Base-by-base conservation (phyloP, 2,797 vertebrate species). In the Hemibagrus guttatus region DNA sequence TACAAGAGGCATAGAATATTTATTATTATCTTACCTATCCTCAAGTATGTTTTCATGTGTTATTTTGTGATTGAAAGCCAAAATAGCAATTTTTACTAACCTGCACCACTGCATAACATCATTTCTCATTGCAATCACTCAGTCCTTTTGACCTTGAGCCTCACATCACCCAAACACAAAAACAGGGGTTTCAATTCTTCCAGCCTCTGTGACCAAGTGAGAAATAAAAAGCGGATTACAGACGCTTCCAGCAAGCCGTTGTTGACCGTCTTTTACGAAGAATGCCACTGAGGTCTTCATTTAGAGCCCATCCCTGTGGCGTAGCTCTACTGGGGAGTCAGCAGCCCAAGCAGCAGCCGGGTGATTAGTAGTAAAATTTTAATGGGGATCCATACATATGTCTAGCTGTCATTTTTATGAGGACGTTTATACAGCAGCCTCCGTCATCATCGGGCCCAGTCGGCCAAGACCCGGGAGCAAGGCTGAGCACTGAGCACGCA, bases 341-440 rank as follows among this genome's bases (percentile, higher is more conserved):
- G 76, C 81, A 87, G 90, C 89, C 85, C 61, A 88, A 89, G 89
- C 88, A 89, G 92, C 90, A 93, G 91, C 89, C 88, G 87, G 93
- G 94, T 95, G 95, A 99, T 99, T 98, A 99, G 97, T 97, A 98
- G 97, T 99, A 98, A 99, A 97, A 97, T 94, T 97, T 98, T 99
- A 98, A 98, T 96, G 96, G 96, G 96, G 96, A 96, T 96, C 96
- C 93, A 96, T 97, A 97, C 96, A 97, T 98, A 96, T 95, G 93
- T 97, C 96, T 96, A 93, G 95, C 96, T 98, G 97, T 98, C 97
- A 97, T 94, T 96, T 98, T 99, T 99, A 99, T 92, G 96, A 97
- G 96, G 94, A 94, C 95, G 95, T 98, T 98, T 98, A 97, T 95
- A 95, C 94, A 92, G 71, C 89, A 92, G 91, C 92, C 93, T 91